Evolutionary conservation across 2,888 invertebrate species (phyloP), one percentile per base, ranked within the genome.

Genomic region (Mesoligia furuncula): DNA sequence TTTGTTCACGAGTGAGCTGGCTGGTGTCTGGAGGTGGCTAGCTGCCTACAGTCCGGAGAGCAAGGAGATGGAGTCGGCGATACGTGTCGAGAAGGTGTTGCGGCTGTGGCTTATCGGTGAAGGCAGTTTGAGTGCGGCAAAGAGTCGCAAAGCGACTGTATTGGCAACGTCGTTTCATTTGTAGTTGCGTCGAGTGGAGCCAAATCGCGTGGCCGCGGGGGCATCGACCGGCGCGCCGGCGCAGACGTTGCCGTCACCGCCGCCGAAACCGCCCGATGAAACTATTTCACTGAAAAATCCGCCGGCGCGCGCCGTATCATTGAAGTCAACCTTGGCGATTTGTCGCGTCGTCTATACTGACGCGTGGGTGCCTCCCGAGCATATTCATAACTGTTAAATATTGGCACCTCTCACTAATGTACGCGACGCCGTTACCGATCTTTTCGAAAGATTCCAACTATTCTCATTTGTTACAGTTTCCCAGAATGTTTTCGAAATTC

Each of bases 261-360:
- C 93, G 92, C 91, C 93, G 92, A 92, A 93, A 91, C 91, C 90
- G 90, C 92, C 91, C 93, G 91, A 93, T 94, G 94, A 95, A 95
- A 96, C 95, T 96, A 96, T 96, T 96, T 95, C 94, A 94, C 96
- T 96, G 96, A 96, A 96, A 96, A 96, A 94, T 95, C 93, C 91
- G 92, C 90, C 93, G 94, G 88, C 94, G 92, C 93, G 94, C 93
- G 93, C 90, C 95, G 93, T 93, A 95, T 94, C 94, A 95, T 95
- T 95, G 94, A 93, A 95, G 93, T 90, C 95, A 96, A 95, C 96
- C 96, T 96, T 96, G 96, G 93, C 93, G 94, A 93, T 94, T 93
- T 95, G 96, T 95, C 96, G 96, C 95, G 94, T 94, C 95, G 95
- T 93, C 95, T 95, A 89, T 91, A 92, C 93, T 87, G 90, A 90